Evolutionary conservation across 2,888 invertebrate genomes (phyloP), one percentile per base, ranked within the genome.

Genomic region (Baccha elongata): DNA sequence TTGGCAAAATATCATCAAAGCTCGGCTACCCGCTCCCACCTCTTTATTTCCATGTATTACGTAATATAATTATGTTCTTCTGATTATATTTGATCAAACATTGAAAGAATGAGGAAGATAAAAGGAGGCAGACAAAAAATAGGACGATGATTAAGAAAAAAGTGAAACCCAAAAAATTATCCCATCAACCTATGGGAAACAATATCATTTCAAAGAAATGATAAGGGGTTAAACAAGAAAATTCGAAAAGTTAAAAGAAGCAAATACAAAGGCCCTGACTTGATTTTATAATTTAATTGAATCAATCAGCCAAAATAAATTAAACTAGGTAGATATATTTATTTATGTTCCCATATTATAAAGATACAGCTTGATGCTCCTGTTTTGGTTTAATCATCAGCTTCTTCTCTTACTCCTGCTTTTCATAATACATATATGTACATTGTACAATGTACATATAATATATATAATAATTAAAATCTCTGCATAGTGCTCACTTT

Each of bases 31-130:
- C 48, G 3, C 2, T 32, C 10, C 23, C 3, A 15, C 10, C 17
- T 13, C 37, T 10, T 19, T 37, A n/a, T 23, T 8, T 23, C 67
- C 75, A 65, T 69, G 65, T 67, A 78, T 78, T n/a, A 83, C 81
- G 76, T 83, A 83, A 83, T 72, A 72, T 72, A 83, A 83, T 83
- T 83, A 83, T 72, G 67, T 72, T 69, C 78, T 68, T 67, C 78
- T 78, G 81, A 83, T 83, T 83, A 83, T 78, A 78, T 83, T 83
- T 78, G 55, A 67, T 72, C 76, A 72, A 78, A 55, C 58, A 64
- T 40, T 64, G 32, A 55, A 68, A 60, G 69, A 64, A 80, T 69
- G 62, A 62, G 46, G 23, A 0, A 11, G 21, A 15, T 37, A 26
- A 15, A 48, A 58, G 62, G 58, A 32, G 11, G 11, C 44, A 35